Conservation (phyloP, 2,113 vertebrate species). For the Acanthisitta chloris region DNA sequence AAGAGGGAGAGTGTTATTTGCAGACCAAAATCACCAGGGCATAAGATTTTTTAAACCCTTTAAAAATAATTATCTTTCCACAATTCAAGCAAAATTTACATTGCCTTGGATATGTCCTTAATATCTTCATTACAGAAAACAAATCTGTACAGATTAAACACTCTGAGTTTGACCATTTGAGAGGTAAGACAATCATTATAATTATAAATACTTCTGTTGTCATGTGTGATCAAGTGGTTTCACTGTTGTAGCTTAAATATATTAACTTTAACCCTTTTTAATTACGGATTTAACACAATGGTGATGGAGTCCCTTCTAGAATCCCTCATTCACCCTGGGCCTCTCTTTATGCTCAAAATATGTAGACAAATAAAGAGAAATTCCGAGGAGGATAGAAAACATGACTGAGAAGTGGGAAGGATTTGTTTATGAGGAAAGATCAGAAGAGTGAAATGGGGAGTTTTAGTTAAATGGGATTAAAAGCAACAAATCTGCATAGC, state of each 20-base stretch:
- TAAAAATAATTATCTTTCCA: not conserved
- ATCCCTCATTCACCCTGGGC: conserved; percentile 7
- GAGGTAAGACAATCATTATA: conserved; percentile 51
- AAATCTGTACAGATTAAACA: conserved; percentile 56
- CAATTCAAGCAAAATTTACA: not conserved
- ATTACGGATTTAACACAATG: conserved; percentile 49
- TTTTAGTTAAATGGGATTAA: conserved; percentile 48
- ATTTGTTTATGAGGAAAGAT: conserved; percentile 50
- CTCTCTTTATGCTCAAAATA: conserved; percentile 53
- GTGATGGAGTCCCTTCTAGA: not conserved
- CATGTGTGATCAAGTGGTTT: conserved; percentile 56
- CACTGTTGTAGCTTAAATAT: conserved; percentile 38
- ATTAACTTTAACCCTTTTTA: conserved; percentile 64
- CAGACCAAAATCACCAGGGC: not conserved
- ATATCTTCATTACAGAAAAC: conserved; percentile 40
- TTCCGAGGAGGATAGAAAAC: conserved; percentile 57
- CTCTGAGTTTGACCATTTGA: conserved; percentile 46
- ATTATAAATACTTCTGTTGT: conserved; percentile 64
- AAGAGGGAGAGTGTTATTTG: not conserved
- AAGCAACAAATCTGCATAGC: not conserved
- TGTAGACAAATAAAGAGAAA: conserved; percentile 47
- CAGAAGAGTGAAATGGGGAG: conserved; percentile 23
- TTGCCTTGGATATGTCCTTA: conserved; percentile 18
- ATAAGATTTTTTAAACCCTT: not conserved
- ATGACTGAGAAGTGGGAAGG: conserved; percentile 47